Conservation (phyloP, 1,140 invertebrate genomes). For the Ptiloglossa arizonensis region DNA sequence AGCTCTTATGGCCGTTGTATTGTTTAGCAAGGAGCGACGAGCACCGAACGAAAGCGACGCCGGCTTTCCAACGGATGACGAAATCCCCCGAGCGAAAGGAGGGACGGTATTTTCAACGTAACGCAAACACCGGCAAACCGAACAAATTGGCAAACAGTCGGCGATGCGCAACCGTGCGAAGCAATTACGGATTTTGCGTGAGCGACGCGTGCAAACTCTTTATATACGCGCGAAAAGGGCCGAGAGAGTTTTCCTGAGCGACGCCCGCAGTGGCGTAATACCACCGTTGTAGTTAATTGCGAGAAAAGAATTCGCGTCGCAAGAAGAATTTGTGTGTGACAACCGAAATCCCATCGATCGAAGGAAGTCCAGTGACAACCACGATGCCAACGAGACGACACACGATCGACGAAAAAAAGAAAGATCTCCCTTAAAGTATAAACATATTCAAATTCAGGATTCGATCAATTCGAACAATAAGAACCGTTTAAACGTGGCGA, state of each 20-base stretch:
- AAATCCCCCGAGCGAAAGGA: conserved; percentile 14
- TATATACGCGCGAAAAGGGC: conserved; percentile 44
- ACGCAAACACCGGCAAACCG: conserved; percentile 66
- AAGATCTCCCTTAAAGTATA: no score
- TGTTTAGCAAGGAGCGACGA: not conserved
- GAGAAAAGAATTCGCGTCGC: not conserved
- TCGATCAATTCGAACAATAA: no score
- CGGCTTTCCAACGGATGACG: not conserved
- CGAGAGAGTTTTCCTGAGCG: conserved; percentile 43
- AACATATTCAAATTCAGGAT: no score
- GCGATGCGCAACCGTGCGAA: conserved; percentile 72
- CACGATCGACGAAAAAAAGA: no score
- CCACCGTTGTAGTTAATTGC: not conserved
- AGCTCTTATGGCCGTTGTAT: not conserved
- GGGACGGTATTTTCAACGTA: conserved; percentile 47
- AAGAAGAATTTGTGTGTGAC: not conserved
- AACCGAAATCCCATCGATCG: not conserved
- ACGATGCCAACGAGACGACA: not conserved
- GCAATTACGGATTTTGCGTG: conserved; percentile 75
- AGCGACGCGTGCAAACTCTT: conserved; percentile 69
- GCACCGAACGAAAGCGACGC: not conserved
- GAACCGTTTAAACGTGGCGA: no score
- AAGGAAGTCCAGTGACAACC: not conserved
- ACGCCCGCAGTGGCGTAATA: conserved; percentile 46
- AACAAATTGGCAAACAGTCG: conserved; percentile 71